Evolutionary conservation across 2,888 invertebrate genomes (phyloP).

Genomic region (Hirtodrosophila confusa): DNA sequence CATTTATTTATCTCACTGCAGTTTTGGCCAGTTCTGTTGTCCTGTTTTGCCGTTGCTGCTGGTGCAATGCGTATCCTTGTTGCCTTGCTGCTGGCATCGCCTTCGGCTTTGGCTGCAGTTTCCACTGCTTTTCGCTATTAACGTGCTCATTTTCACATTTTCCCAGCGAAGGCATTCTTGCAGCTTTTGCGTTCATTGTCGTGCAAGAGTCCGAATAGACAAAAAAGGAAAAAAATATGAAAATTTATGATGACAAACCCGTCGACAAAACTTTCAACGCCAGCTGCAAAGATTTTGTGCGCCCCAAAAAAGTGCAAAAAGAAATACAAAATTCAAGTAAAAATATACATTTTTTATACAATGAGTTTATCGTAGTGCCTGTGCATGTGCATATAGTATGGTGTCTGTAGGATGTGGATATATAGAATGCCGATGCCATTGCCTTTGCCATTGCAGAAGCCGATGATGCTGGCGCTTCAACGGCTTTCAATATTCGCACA

Average conservation of each 20-base stretch:
- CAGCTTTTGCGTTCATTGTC: conserved; percentile 1
- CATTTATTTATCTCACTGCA: conserved; percentile 27
- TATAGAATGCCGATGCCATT: background rate
- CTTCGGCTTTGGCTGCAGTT: conserved; percentile 9
- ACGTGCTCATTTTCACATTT: conserved; percentile 59
- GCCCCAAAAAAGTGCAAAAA: conserved; percentile 32
- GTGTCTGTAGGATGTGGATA: conserved; percentile 7
- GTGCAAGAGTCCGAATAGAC: conserved; percentile 21
- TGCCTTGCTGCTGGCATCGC: conserved; percentile 1
- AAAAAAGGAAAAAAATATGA: conserved; percentile 44
- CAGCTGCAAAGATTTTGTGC: conserved; percentile 71
- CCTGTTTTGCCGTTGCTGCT: background rate
- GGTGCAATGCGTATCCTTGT: conserved; percentile 30
- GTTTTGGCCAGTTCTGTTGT: conserved; percentile 22
- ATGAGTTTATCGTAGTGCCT: conserved; percentile 40
- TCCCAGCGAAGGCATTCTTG: background rate
- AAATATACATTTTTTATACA: conserved; percentile 63
- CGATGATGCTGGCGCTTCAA: conserved; percentile 16
- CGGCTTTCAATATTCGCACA: conserved; percentile 70
- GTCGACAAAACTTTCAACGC: conserved; percentile 70
- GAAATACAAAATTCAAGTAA: conserved; percentile 53
- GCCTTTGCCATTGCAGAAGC: background rate
- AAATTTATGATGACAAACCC: conserved; percentile 77
- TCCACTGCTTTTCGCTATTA: conserved; percentile 39
- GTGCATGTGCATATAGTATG: conserved; percentile 19